Evolutionary conservation across 2,888 invertebrate genomes (phyloP).

Genomic region (Eupithecia exiguata): DNA sequence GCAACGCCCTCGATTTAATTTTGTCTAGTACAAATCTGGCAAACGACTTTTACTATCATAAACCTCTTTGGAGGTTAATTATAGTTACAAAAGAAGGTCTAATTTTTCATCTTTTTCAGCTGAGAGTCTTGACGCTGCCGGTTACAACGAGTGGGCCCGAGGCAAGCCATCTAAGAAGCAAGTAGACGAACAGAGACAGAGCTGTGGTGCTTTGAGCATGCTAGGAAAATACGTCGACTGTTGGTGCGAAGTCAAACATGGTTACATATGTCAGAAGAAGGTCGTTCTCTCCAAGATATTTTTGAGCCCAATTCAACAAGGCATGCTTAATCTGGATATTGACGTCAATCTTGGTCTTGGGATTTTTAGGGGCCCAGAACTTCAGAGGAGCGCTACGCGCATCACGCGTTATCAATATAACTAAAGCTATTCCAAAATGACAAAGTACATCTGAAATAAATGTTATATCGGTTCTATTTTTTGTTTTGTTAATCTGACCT

Average conservation of each 20-base stretch:
- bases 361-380: background rate
- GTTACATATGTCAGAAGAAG: background rate
- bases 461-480: background rate
- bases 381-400: background rate
- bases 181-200: background rate
- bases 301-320: background rate
- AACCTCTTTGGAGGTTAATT: background rate
- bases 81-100: background rate
- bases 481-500: background rate
- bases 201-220: conserved; percentile 4
- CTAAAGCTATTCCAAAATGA: background rate
- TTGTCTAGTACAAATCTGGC: background rate
- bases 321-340: background rate
- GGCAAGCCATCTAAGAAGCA: background rate
- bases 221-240: background rate
- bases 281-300: background rate
- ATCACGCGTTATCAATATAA: background rate
- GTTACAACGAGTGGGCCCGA: conserved; percentile 1
- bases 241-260: conserved; percentile 1
- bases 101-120: background rate
- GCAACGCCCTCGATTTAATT: background rate
- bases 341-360: background rate
- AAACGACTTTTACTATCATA: background rate
- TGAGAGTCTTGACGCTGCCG: background rate
- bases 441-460: background rate